These are phyloP conservation scores for Plecturocebus donacophilus DNA, from an alignment of 2,113 vertebrate genomes.

Conservation along the genomic window DNA sequence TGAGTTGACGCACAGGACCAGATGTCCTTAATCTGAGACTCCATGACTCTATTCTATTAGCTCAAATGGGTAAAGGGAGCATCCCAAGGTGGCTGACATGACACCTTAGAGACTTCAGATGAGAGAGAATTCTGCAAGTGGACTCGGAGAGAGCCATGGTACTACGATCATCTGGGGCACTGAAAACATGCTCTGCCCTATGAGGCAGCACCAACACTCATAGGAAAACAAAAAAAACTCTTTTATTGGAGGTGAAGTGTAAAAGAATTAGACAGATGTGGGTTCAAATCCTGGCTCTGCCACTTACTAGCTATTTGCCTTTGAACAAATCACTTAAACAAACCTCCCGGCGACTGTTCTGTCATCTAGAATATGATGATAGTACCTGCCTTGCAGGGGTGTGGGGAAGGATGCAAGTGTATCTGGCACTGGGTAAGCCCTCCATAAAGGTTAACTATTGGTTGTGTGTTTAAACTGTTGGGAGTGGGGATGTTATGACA, in stretches of 20 bases:
- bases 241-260: neutral
- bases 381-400: neutral
- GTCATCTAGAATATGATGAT: neutral
- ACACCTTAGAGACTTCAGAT: neutral
- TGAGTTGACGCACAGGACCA: neutral
- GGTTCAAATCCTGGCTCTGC: neutral
- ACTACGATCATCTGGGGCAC: neutral
- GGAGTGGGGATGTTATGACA: neutral
- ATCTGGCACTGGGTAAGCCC: neutral
- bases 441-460: neutral
- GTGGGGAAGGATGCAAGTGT: neutral
- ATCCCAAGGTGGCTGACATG: neutral
- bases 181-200: slow-evolving; percentile 14
- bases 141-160: neutral
- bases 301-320: neutral
- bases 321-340: neutral
- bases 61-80: neutral
- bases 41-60: neutral
- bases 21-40: slow-evolving; percentile 26
- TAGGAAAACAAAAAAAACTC: neutral
- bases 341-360: neutral
- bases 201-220: neutral
- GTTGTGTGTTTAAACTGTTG: neutral
- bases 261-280: neutral
- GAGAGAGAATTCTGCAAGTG: slow-evolving; percentile 5